phyloP scores from a whole-genome alignment of 2,888 invertebrate genomes.

The Cataglyphis livida region DNA sequence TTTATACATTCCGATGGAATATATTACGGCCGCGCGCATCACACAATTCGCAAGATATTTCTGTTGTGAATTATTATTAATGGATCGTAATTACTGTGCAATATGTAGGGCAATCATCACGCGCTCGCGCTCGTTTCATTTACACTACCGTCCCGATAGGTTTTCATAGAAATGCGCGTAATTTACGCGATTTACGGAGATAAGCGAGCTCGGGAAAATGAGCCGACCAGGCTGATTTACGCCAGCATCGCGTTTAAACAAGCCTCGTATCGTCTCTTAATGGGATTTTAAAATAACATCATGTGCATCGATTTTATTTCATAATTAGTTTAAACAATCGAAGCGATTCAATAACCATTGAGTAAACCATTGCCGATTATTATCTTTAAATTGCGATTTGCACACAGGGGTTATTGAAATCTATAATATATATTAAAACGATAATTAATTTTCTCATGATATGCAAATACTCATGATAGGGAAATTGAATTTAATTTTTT shows the following conservation, averaged over 20 bases:
- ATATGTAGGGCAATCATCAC: constrained; percentile 48
- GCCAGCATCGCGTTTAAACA: constrained; percentile 13
- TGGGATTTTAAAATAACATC: constrained; percentile 32
- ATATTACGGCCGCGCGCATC: constrained; percentile 11
- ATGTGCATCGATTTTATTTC: not conserved
- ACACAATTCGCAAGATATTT: constrained; percentile 16
- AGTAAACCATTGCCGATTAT: not conserved
- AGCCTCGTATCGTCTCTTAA: constrained; percentile 16
- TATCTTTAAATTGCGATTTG: not conserved
- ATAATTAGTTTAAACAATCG: not conserved
- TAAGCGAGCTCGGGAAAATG: constrained; percentile 16
- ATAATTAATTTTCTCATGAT: not conserved
- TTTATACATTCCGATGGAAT: not conserved
- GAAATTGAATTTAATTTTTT: constrained; percentile 21
- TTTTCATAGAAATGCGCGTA: constrained; percentile 42
- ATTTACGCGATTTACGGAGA: constrained; percentile 33
- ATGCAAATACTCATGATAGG: not conserved
- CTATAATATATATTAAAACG: not conserved
- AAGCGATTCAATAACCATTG: not conserved
- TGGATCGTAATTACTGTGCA: constrained; percentile 46
- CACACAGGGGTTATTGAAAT: too few relatives aligned
- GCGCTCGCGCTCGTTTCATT: constrained; percentile 40
- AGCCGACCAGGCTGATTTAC: constrained; percentile 28
- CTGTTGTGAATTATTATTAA: constrained; percentile 48
- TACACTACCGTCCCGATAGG: constrained; percentile 18